Percentiles rank a stretch among this genome's conserved stretches.
Conservation (phyloP, 92 coral and sea anemone genomes). For the Bergia sp. region DNA sequence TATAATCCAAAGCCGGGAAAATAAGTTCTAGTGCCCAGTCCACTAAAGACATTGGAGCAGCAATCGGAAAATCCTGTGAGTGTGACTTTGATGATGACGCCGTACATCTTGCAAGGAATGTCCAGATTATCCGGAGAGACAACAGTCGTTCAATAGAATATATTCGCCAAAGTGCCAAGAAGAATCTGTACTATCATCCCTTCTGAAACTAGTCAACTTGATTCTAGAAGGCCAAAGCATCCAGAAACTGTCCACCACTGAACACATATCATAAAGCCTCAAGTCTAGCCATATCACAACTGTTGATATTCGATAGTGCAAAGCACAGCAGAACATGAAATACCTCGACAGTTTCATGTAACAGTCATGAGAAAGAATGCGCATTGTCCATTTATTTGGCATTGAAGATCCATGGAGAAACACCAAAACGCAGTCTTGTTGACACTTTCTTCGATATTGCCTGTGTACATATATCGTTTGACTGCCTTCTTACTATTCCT, state of each 20-base stretch:
- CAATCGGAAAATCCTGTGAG: no score
- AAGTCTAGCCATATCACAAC: neutral
- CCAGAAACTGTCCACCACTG: neutral
- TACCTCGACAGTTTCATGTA: neutral
- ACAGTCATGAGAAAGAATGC: no score
- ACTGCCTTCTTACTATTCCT: constrained; percentile 34
- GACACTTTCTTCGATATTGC: no score
- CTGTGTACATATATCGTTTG: constrained; percentile 27
- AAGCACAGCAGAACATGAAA: neutral
- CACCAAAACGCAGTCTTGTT: no score
- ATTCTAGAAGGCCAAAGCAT: neutral
- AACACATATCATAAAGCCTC: neutral
- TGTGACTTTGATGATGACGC: neutral
- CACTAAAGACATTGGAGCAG: no score
- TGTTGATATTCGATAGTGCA: neutral
- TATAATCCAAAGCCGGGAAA: no score
- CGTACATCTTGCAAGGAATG: neutral
- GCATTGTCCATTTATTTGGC: no score
- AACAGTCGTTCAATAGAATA: neutral
- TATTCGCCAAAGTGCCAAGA: neutral
- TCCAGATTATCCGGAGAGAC: neutral
- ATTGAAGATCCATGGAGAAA: no score
- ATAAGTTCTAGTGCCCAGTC: no score
- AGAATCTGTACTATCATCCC: neutral
- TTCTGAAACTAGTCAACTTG: neutral